A percentile compares a stretch with the other conserved stretches of the same genome.
Conservation (phyloP, 1,140 invertebrate genomes). For the Epicauta chinensis region DNA sequence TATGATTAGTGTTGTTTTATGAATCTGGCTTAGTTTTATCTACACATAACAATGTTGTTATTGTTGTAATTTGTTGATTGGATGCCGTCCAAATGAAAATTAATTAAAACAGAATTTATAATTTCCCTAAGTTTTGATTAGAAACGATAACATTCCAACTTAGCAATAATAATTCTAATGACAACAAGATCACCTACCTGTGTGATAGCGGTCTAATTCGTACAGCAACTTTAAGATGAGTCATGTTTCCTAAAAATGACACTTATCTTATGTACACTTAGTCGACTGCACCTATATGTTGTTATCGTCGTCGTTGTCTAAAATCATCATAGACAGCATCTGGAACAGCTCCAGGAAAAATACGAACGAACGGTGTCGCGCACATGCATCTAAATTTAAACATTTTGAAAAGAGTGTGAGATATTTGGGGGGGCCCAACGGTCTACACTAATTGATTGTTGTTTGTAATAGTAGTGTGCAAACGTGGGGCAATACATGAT, state of each 20-base stretch:
- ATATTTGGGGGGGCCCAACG: no score
- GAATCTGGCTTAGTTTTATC: neutral
- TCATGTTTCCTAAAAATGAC: slow-evolving; percentile 39
- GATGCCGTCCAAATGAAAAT: neutral
- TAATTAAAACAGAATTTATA: neutral
- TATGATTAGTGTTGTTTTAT: no score
- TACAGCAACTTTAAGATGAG: slow-evolving; percentile 51
- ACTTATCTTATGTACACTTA: slow-evolving; percentile 7
- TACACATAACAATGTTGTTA: slow-evolving; percentile 6
- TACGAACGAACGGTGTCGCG: slow-evolving; percentile 5
- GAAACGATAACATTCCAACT: no score
- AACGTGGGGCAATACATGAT: neutral
- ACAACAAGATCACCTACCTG: slow-evolving; percentile 41
- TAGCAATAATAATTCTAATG: no score
- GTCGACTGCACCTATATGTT: no score
- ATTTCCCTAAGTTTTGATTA: neutral
- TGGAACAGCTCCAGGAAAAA: slow-evolving; percentile 7
- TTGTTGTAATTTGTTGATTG: slow-evolving; percentile 5
- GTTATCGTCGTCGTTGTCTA: no score
- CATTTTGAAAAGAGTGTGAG: no score
- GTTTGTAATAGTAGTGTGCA: no score
- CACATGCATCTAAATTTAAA: slow-evolving; percentile 9
- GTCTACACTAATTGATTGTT: no score
- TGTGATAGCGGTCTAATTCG: slow-evolving; percentile 48
- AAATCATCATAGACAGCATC: slow-evolving; percentile 2